Evolutionary conservation across 2,888 invertebrate genomes (phyloP).

Genomic region (Nephrotoma appendiculata): DNA sequence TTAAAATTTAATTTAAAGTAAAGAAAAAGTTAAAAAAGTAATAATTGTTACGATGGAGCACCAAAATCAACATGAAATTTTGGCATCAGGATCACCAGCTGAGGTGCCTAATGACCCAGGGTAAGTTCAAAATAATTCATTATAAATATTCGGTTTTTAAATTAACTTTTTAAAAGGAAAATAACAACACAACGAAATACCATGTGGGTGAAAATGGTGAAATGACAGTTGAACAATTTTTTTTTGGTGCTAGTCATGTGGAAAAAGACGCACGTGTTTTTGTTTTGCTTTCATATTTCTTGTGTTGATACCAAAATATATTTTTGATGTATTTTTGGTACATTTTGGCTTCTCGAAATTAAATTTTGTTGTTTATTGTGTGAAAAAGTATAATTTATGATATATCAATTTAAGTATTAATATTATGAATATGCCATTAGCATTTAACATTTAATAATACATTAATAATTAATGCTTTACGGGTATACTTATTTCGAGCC

Average conservation of each 20-base stretch:
- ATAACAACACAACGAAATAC: neutral
- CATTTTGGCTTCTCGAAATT: neutral
- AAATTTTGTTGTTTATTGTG: neutral
- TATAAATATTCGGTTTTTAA: neutral
- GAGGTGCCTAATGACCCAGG: constrained; percentile 93
- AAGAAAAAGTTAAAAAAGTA: neutral
- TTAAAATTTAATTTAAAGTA: neutral
- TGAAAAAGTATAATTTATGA: neutral
- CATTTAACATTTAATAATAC: too few relatives aligned
- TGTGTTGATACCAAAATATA: neutral
- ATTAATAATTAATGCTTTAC: too few relatives aligned
- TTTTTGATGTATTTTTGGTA: neutral
- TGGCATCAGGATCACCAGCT: constrained; percentile 62
- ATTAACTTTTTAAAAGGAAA: neutral
- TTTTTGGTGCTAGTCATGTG: neutral
- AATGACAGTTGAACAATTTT: neutral
- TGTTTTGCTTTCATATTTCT: neutral
- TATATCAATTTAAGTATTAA: neutral
- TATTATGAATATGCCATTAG: too few relatives aligned
- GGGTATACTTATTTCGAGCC: too few relatives aligned
- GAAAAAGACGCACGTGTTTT: neutral
- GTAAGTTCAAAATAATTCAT: constrained; percentile 38
- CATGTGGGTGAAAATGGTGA: neutral
- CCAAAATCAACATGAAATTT: constrained; percentile 48
- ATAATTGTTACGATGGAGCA: constrained; percentile 20